Base-by-base conservation (phyloP, 2,797 vertebrate genomes). In the Hirundo rustica region DNA sequence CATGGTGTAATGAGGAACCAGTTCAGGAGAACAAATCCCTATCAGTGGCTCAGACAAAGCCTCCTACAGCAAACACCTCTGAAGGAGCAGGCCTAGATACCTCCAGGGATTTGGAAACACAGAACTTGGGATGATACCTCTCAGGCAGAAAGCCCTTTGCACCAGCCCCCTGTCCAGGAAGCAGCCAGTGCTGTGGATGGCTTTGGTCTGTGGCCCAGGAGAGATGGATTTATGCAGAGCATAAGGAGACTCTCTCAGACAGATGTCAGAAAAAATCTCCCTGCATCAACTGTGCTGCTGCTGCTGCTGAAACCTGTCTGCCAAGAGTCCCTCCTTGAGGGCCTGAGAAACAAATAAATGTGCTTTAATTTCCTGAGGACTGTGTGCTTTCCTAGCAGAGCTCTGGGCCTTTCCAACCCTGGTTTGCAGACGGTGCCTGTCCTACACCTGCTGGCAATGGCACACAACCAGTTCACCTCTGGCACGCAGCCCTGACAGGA, bases 31-130 rank as follows among this genome's bases (percentile, higher is more conserved):
- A 84, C 62, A 88, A 88, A 94, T 84, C 58, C 60, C 71, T 51
- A 71, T 30, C 85, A 58, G 67, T 22, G 48, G 36, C 88, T 88
- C 83, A 95, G 85, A 86, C 85, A 93, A 92, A 93, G 62, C 60
- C 73, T 86, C 60, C 92, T 50, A 86, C 88, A 92, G 64, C 76
- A 81, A 90, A 90, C 3, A 3, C 32, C 62, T 91, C 74, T 53
- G 5, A 76, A 78, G 20, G 66, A 7, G 1, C 42, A 64, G 74
- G 42, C 27, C 70, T 65, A 53, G 74, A 57, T 47, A 54, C 38
- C 77, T 74, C 80, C 17, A 65, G 57, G 73, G 47, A 70, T 44
- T 70, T 68, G 62, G 68, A 50, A 85, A 83, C 72, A 40, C 48
- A 62, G 57, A 61, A 47, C 6, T 26, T 19, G 27, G 78, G 79